Evolutionary conservation across 37 sponge, comb jelly and placozoan genomes (phyloP), one percentile per base, ranked within the genome.

Genomic region (Beroe forskalii): DNA sequence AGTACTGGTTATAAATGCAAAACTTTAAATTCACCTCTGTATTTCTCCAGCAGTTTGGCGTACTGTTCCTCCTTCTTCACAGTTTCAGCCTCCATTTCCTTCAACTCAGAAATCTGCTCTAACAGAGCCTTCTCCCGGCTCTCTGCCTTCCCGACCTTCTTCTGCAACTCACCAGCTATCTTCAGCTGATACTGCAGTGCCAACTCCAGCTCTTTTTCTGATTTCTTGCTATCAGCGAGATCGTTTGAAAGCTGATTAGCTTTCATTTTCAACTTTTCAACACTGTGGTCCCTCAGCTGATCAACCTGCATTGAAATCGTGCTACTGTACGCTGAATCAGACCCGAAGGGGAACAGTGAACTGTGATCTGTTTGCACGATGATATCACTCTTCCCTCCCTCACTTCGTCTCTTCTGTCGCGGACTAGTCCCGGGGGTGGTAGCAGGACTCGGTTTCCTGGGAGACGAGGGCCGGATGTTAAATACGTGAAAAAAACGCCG

Each of bases 111-210:
- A 23, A 80, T 25, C 86, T 80, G 86, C 1, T 44, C 55, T 20
- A 80, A 22, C 28, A 80, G 40, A 32, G 30, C 44, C 86, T 43
- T 80, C 55, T 80, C 86, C 40, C 86, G 44, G 2, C n/a, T 80
- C 22, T 80, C 86, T 4, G 27, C 12, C 30, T 80, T 80, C 86
- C 55, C 86, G 4, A 80, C 72, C 17, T 69, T 69, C 38, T 69
- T 69, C 72, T 69, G 72, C 72, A 69, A 32, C 28, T 80, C 55
- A 6, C 86, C 86, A 80, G 55, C 55, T 6, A 44, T 80, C 30
- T 80, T 80, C 27, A 80, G 86, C 31, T 80, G 86, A 43, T 80
- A 80, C 55, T 80, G 86, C n/a, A 80, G 55, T 24, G 86, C 86
- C 48, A 80, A 44, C 30, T 80, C 86, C 86, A 80, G 27, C 55